Percentiles rank a stretch among this genome's conserved stretches.
Evolutionary conservation across 2,797 vertebrate genomes (phyloP).

Genomic region (Peromyscus attwateri): DNA sequence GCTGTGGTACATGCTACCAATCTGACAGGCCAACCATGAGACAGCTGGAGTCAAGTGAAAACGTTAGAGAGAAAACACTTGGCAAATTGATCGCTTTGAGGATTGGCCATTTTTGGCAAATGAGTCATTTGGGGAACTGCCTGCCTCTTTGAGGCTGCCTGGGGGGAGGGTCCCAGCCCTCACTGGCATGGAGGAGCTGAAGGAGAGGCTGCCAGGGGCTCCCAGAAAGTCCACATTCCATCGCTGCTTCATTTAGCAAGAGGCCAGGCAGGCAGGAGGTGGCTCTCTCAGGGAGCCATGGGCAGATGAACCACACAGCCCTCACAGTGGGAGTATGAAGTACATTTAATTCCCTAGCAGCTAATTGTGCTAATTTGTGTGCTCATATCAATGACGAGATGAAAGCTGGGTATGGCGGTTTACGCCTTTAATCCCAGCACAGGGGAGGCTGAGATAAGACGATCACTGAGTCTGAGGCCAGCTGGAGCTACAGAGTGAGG

Average conservation of each 20-base stretch:
- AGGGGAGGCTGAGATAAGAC: neutral
- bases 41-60: neutral
- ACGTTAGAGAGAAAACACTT: constrained; percentile 5
- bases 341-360: neutral
- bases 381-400: neutral
- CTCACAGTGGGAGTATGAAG: neutral
- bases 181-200: neutral
- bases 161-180: neutral
- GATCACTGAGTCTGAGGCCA: neutral
- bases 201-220: neutral
- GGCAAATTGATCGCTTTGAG: constrained; percentile 25
- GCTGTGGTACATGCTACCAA: neutral
- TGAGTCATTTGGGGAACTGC: constrained; percentile 41
- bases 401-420: neutral
- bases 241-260: neutral
- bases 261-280: neutral
- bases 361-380: neutral
- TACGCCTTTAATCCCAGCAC: neutral
- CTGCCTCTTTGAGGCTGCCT: neutral
- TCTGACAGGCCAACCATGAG: neutral
- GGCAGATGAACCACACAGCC: neutral
- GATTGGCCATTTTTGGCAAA: constrained; percentile 45
- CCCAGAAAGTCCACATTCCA: neutral
- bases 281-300: neutral
- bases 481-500: neutral